These are phyloP conservation scores for Thunnus albacares DNA, from an alignment of 2,797 vertebrate genomes.

Conservation along the genomic window DNA sequence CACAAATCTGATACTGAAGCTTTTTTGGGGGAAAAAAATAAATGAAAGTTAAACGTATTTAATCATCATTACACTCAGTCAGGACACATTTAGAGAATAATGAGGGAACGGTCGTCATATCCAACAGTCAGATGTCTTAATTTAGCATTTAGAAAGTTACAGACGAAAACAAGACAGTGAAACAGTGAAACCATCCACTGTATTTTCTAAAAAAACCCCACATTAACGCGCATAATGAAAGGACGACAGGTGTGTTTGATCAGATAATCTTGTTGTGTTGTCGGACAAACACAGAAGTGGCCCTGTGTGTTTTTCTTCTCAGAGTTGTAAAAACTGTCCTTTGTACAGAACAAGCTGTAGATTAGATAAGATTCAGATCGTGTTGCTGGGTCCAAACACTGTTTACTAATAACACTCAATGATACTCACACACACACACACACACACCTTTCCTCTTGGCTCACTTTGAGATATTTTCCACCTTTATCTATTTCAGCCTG, in stretches of 20 bases:
- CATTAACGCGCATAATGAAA: not conserved
- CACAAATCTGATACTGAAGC: not conserved
- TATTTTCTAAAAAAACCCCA: not conserved
- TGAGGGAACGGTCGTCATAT: not conserved
- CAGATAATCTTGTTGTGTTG: constrained; percentile 21
- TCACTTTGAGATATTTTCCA: constrained; percentile 40
- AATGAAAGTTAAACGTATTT: not conserved
- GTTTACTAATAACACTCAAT: constrained; percentile 71
- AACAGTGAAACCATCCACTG: not conserved
- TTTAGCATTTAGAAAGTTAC: not conserved
- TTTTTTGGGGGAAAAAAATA: not conserved
- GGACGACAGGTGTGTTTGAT: constrained; percentile 19
- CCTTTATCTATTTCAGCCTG: not conserved
- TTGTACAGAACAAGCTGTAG: constrained; percentile 71
- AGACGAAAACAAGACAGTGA: not conserved
- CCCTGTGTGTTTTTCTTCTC: constrained; percentile 55
- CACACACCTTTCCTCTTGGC: constrained; percentile 11
- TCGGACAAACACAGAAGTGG: constrained; percentile 31
- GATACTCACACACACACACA: constrained; percentile 17
- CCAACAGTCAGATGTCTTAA: not conserved
- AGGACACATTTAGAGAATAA: not conserved
- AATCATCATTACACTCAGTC: not conserved
- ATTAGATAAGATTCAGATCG: constrained; percentile 82
- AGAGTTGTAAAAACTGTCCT: constrained; percentile 66
- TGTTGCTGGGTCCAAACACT: constrained; percentile 59